Evolutionary conservation across 1,140 invertebrate genomes (phyloP).

Genomic region (Drosophila rufa): DNA sequence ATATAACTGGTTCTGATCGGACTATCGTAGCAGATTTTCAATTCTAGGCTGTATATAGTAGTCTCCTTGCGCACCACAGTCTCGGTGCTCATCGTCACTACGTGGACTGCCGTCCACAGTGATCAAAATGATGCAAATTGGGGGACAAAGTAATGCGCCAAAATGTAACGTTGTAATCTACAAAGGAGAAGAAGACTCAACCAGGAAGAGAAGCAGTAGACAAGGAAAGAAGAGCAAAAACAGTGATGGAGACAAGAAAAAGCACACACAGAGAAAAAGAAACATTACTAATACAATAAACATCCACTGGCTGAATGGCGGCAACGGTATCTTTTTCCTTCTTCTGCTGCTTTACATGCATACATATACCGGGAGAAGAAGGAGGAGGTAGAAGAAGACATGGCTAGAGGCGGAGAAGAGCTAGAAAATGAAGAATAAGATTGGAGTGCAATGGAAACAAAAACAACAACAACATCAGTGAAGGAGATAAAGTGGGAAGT

Average conservation of each 20-base stretch:
- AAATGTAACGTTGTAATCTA: slow-evolving; percentile 24
- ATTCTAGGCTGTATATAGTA: too few relatives aligned
- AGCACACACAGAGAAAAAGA: slow-evolving; percentile 50
- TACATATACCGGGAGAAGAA: slow-evolving; percentile 21
- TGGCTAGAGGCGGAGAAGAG: slow-evolving; percentile 30
- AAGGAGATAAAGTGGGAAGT: slow-evolving; percentile 36
- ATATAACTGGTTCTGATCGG: too few relatives aligned
- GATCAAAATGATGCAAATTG: slow-evolving; percentile 5
- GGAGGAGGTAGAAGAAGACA: slow-evolving; percentile 47
- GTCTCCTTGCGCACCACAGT: too few relatives aligned
- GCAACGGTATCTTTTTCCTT: slow-evolving; percentile 32
- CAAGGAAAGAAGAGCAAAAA: slow-evolving; percentile 3
- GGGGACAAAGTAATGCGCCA: slow-evolving; percentile 12
- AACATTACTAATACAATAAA: slow-evolving; percentile 45
- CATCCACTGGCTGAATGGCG: slow-evolving; percentile 27
- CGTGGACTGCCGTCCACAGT: too few relatives aligned
- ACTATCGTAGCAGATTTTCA: too few relatives aligned
- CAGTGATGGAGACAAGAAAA: slow-evolving; percentile 16
- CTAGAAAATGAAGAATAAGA: slow-evolving; percentile 33
- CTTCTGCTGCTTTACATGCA: slow-evolving; percentile 18
- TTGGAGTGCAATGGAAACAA: slow-evolving; percentile 42
- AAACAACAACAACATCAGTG: slow-evolving; percentile 19
- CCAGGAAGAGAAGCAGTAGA: slow-evolving; percentile 36
- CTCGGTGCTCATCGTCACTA: too few relatives aligned
- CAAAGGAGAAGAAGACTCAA: slow-evolving; percentile 8